Evolutionary conservation across 2,113 vertebrate genomes (phyloP), one percentile per base, ranked within the genome.

Genomic region (Tachycineta bicolor): DNA sequence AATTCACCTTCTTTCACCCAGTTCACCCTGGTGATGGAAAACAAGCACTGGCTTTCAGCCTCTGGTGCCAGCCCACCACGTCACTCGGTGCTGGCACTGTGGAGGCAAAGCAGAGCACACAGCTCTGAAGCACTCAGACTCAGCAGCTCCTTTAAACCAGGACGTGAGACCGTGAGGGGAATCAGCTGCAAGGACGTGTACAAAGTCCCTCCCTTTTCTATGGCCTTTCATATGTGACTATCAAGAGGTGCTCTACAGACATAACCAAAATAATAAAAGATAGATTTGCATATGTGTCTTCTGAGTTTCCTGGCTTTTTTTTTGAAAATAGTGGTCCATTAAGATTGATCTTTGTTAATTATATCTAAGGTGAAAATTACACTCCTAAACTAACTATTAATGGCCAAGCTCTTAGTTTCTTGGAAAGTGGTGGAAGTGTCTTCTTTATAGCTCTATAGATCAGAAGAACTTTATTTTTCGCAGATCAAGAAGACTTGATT

Each of bases 21-120:
- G 10, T 37, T 37, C 37, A 37, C 37, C 37, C 37, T 33, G 24
- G 47, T 0, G 2, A 47, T 0, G 11, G 53, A 18, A 60, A 77
- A 24, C 59, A 21, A 20, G 46, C 26, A 19, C 4, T 56, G 76
- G 43, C 18, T 29, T 19, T 21, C 39, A 28, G 52, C 8, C n/a
- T 33, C 20, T 0, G 5, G n/a, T 52, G 64, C 65, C 84, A n/a
- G 60, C 15, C 31, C 73, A 55, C 17, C 1, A 1, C 11, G 1
- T 4, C 1, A 1, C 80, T 22, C 10, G 0, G 65, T 0, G 0
- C 23, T 31, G 65, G 49, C 67, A 44, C 58, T 2, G 20, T 1
- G 2, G 6, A 29, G 26, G 53, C 16, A 19, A 53, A 68, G 60
- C 71, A 46, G 25, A 49, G 9, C 49, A 68, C 50, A 47, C 3